Evolutionary conservation across 2,888 invertebrate species (phyloP).

Genomic region (Dorcus parallelipipedus): DNA sequence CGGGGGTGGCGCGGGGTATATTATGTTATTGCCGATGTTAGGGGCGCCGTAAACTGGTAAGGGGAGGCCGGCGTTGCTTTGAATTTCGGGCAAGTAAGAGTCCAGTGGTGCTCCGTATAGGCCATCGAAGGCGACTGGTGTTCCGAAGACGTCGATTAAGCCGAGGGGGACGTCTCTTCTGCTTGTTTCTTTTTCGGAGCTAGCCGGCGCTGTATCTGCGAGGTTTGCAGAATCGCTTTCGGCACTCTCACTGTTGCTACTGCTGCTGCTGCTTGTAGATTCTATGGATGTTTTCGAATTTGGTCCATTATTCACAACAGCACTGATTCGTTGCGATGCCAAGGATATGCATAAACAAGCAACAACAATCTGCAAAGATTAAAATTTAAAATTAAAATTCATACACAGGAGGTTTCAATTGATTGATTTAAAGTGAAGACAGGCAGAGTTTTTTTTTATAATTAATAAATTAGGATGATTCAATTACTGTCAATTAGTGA

Average conservation of each 20-base stretch:
- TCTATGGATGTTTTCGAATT: slow-evolving; percentile 20
- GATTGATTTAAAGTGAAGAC: too few species aligned
- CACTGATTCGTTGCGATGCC: slow-evolving; percentile 39
- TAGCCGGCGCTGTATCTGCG: slow-evolving; percentile 37
- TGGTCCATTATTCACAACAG: slow-evolving; percentile 44
- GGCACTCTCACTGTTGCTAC: slow-evolving; percentile 19
- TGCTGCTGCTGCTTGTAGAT: slow-evolving; percentile 20
- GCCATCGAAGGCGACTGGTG: slow-evolving; percentile 9
- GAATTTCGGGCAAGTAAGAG: slow-evolving; percentile 39
- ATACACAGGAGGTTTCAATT: background rate
- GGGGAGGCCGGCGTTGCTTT: slow-evolving; percentile 50
- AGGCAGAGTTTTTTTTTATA: too few species aligned
- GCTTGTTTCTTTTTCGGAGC: slow-evolving; percentile 39
- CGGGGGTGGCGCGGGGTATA: slow-evolving; percentile 51
- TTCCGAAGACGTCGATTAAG: slow-evolving; percentile 35
- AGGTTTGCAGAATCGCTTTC: slow-evolving; percentile 13
- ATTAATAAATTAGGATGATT: background rate
- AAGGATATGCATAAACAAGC: slow-evolving; percentile 19
- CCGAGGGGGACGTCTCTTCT: slow-evolving; percentile 40
- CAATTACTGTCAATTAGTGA: slow-evolving; percentile 1
- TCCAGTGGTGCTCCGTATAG: slow-evolving; percentile 23
- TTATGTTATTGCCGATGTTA: slow-evolving; percentile 46
- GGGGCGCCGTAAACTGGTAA: slow-evolving; percentile 61
- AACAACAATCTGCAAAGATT: slow-evolving; percentile 10
- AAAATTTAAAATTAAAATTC: background rate